phyloP scores from a whole-genome alignment of 2,888 invertebrate genomes.

The Philhelius pedissequus region DNA sequence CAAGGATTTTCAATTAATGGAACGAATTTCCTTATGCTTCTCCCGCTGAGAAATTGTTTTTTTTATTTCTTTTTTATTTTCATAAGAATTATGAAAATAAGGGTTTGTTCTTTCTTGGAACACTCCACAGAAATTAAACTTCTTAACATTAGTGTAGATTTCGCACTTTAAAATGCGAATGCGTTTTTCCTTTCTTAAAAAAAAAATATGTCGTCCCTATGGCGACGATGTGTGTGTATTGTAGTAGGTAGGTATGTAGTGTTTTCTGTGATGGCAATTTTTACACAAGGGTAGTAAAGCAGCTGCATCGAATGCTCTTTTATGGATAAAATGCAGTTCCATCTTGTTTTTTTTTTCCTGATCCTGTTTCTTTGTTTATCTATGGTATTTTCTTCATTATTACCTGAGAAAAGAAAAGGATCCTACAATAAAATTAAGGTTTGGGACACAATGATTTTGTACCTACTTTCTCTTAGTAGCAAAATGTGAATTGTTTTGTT shows the following conservation, averaged over 20 bases:
- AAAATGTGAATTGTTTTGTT: not conserved
- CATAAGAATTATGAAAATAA: conserved; percentile 1
- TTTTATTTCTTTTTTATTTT: too few relatives aligned
- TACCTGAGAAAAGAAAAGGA: conserved; percentile 14
- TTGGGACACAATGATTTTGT: not conserved
- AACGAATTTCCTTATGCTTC: not conserved
- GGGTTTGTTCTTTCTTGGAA: conserved; percentile 14
- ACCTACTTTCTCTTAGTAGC: not conserved
- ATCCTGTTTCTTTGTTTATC: not conserved
- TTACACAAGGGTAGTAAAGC: not conserved
- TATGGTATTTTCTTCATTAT: not conserved
- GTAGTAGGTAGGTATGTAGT: too few relatives aligned
- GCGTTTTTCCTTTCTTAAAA: not conserved
- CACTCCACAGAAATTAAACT: not conserved
- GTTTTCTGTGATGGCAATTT: not conserved
- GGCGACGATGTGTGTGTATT: not conserved
- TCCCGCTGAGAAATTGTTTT: not conserved
- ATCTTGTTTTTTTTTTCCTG: not conserved
- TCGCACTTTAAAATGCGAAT: conserved; percentile 23
- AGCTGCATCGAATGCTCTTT: conserved; percentile 35
- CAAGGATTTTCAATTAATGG: not conserved
- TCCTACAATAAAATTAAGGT: not conserved
- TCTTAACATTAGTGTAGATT: conserved; percentile 1
- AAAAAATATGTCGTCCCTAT: not conserved
- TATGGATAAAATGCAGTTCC: conserved; percentile 20